Base-by-base conservation (phyloP, 2,797 vertebrate genomes). In the Epinephelus awoara region DNA sequence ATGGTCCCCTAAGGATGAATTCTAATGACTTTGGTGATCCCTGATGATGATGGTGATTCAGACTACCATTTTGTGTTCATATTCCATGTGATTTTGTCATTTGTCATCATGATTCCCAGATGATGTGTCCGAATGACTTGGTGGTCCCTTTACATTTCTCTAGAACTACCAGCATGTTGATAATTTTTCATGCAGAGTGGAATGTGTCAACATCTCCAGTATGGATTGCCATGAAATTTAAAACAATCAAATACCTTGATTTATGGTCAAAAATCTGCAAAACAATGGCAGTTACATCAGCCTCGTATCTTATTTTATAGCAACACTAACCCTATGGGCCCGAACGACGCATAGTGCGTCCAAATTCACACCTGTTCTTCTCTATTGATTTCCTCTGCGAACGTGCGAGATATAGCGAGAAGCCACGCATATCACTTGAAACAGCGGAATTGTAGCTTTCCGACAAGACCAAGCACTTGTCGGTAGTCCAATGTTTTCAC, bases 71-170 rank as follows among this genome's bases (percentile, higher is more conserved):
- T 9, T 67, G 1, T 38, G 14, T n/a, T 54, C 21, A 23, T 19
- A 34, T 19, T 13, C 34, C 21, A 42, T 19, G 38, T 0, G 6
- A 44, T 55, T 8, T 34, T 47, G 42, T 57, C 54, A 57, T 69
- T 21, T 12, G 13, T 44, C 38, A 56, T 46, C n/a, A 8, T 40
- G 38, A 52, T 2, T 82, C 69, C 69, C 75, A 59, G 27, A 52
- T 1, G 8, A 15, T 50, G 56, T 67, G 42, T 67, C 18, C 27
- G 49, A 42, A 59, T 66, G 19, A 40, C 40, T 54, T 27, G 17
- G 23, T 47, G 44, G 59, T 52, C 38, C 15, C 34, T 57, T n/a
- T 23, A 6, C 1, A 29, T 3, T 46, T 27, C 18, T 0, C 19
- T 6, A 11, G 25, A 3, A 0, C 18, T 44, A 66, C 13, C 10